Base-by-base conservation (phyloP, 2,888 invertebrate species). In the Hyalella azteca region DNA sequence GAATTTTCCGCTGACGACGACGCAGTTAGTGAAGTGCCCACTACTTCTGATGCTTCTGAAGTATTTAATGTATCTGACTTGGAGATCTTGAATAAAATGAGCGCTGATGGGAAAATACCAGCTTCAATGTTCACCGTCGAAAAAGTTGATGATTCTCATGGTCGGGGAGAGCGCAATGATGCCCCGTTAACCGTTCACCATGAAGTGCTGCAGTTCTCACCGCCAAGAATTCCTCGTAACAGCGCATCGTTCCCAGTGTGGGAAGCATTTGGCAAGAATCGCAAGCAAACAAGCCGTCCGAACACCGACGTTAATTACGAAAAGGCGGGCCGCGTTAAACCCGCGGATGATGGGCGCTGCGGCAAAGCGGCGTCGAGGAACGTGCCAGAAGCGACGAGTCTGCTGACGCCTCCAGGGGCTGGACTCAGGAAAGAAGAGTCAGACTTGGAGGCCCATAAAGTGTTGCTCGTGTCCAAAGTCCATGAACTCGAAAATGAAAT, bases 401-500 rank as follows among this genome's bases (percentile, higher is more conserved):
- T 15, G 49, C 54, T 54, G 54, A 22, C 5, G 54, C 26, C 7
- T 29, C 36, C 36, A 36, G 66, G 1, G 19, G 7, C 66, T 1
- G 66, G 4, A 19, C 36, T n/a, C 36, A 66, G 66, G 36, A 11
- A 36, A 2, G 36, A 36, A 66, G 36, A 66, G 19, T 45, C 39
- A 50, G 81, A 81, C 15, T 1, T 83, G 50, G 81, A 81, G 39
- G 66, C 77, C 73, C 66, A 79, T 60, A 84, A 84, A 50, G 66
- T 80, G 4, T 75, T 84, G 22, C 79, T 84, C 26, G 49, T 84
- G 11, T 77, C 84, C 45, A 81, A 84, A 45, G 59, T 82, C 5
- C 60, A 77, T 22, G 82, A 84, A 54, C 77, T 84, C 22, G 79
- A 81, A 48, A 81, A 79, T 39, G 84, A 84, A 78, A 84, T 80